A percentile compares a stretch with the other conserved stretches of the same genome.
Conservation (phyloP, 2,797 vertebrate species). For the Pantherophis vulpinus region DNA sequence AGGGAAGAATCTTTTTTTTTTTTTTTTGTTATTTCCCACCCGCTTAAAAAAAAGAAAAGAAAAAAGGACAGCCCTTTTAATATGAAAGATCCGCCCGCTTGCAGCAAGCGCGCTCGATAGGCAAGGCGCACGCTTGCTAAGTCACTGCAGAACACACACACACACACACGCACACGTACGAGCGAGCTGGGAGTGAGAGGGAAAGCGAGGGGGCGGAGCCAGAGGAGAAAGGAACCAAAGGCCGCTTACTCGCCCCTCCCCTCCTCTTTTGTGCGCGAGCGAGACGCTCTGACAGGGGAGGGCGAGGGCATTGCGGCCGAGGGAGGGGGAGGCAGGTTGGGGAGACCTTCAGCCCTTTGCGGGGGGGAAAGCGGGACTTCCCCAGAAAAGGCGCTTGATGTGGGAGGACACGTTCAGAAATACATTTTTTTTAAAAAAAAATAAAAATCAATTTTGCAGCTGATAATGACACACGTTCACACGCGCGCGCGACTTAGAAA, state of each 20-base stretch:
- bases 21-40: neutral
- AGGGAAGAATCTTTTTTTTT: neutral
- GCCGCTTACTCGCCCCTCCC: neutral
- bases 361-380: neutral
- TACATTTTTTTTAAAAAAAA: neutral
- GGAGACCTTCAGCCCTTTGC: neutral
- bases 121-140: neutral
- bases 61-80: neutral
- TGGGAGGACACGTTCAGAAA: neutral
- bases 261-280: neutral
- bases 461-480: neutral
- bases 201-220: slow-evolving; percentile 10
- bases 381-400: neutral
- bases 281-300: neutral
- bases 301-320: neutral
- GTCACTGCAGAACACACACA: neutral
- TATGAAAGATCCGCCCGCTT: neutral
- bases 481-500: neutral
- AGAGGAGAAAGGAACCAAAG: neutral
- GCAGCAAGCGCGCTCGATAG: neutral
- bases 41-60: neutral
- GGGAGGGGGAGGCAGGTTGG: neutral
- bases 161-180: neutral
- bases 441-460: neutral
- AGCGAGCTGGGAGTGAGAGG: neutral